Percentiles rank a stretch among this genome's conserved stretches.
Conservation (phyloP, 2,888 invertebrate genomes). For the Subacronicta megacephala region DNA sequence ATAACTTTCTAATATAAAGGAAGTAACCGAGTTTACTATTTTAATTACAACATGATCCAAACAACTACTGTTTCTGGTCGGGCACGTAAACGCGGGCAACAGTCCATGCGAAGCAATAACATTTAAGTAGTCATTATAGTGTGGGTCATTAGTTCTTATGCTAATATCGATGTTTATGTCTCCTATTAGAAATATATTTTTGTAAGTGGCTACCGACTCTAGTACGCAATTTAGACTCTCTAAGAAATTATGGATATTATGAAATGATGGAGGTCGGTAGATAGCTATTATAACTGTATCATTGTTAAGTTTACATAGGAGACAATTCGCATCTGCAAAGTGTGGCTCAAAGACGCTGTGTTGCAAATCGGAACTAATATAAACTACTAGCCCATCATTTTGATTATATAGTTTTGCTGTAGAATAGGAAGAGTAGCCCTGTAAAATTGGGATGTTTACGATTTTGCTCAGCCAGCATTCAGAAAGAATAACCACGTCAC, state of each 20-base stretch:
- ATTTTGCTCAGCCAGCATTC: constrained; percentile 1
- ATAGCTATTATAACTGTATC: constrained; percentile 1
- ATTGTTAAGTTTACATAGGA: not conserved
- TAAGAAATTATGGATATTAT: not conserved
- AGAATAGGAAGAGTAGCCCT: not conserved
- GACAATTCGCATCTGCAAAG: not conserved
- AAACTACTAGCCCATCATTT: constrained; percentile 2
- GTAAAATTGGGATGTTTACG: not conserved
- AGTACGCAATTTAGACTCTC: constrained; percentile 1
- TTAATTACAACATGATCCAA: too few relatives aligned
- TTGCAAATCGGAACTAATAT: not conserved
- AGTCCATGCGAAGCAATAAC: too few relatives aligned
- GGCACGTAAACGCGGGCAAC: too few relatives aligned
- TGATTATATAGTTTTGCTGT: not conserved
- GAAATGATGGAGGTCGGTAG: constrained; percentile 10
- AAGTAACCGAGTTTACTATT: not conserved
- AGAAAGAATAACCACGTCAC: not conserved
- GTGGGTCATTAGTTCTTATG: too few relatives aligned
- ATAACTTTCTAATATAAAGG: constrained; percentile 3
- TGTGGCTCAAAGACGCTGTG: constrained; percentile 1
- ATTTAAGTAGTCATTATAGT: too few relatives aligned
- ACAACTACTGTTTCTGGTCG: too few relatives aligned
- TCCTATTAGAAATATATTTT: too few relatives aligned
- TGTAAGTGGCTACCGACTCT: too few relatives aligned
- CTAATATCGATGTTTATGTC: too few relatives aligned